phyloP scores from a whole-genome alignment of 2,113 vertebrate species.

The Andinoacara biseriatus region DNA sequence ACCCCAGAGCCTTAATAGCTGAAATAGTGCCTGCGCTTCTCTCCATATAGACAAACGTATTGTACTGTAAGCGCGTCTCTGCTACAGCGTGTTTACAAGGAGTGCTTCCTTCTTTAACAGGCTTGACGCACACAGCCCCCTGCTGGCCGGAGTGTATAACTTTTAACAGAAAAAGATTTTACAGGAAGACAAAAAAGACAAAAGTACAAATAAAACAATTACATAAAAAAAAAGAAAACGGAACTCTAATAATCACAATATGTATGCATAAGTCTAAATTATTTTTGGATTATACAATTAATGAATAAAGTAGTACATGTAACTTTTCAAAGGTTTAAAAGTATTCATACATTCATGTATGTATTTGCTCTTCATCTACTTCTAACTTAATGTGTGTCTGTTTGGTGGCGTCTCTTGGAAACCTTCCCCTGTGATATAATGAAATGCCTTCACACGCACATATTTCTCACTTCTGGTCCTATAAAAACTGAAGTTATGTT shows the following conservation, averaged over 20 bases:
- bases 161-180: neutral
- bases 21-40: constrained; percentile 46
- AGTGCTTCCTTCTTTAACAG: neutral
- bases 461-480: neutral
- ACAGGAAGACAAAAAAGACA: neutral
- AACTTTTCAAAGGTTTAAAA: neutral
- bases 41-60: constrained; percentile 7
- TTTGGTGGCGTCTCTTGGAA: neutral
- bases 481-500: neutral
- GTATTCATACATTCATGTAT: neutral
- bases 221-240: neutral
- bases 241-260: neutral
- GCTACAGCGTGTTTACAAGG: neutral
- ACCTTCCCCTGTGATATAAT: neutral
- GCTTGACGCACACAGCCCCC: neutral
- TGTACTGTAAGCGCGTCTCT: no score
- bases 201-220: neutral
- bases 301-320: neutral
- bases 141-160: constrained; percentile 32
- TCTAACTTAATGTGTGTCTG: neutral
- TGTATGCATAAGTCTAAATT: neutral
- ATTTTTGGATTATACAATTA: neutral
- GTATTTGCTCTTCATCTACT: neutral
- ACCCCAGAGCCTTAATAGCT: constrained; percentile 74
- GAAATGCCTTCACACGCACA: neutral